Evolutionary conservation across 2,888 invertebrate genomes (phyloP).

Genomic region (Trissolcus brochymenae): DNA sequence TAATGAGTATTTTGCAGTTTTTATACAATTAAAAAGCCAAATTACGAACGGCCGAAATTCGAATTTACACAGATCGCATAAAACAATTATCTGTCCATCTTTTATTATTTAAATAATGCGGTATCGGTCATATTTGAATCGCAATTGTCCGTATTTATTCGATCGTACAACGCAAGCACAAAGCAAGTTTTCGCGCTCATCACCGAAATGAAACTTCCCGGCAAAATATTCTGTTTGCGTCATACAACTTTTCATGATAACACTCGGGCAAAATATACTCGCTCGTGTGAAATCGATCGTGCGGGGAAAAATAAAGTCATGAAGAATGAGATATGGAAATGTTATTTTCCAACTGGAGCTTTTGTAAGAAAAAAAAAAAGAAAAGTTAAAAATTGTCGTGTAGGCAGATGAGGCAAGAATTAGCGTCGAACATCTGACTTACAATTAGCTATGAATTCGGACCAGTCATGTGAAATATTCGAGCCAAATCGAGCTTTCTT

Average conservation of each 20-base stretch:
- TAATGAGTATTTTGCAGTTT: conserved; percentile 9
- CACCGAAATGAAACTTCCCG: conserved; percentile 27
- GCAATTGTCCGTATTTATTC: conserved; percentile 36
- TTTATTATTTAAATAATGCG: conserved; percentile 40
- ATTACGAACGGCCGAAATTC: not conserved
- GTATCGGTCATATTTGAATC: conserved; percentile 28
- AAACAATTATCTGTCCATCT: conserved; percentile 10
- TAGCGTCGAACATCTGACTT: conserved; percentile 36
- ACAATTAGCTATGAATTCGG: conserved; percentile 48
- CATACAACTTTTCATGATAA: conserved; percentile 25
- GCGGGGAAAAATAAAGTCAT: conserved; percentile 15
- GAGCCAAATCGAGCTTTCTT: conserved; percentile 50
- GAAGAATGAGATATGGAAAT: not conserved
- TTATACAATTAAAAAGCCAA: conserved; percentile 15
- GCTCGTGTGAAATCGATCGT: conserved; percentile 18
- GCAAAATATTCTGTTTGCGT: conserved; percentile 45
- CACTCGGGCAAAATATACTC: conserved; percentile 6
- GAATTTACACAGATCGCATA: not conserved
- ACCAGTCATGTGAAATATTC: conserved; percentile 49
- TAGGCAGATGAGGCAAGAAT: conserved; percentile 15
- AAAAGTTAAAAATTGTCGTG: not conserved
- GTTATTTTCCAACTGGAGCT: too few species aligned
- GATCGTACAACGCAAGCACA: conserved; percentile 29
- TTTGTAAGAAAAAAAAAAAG: too few species aligned
- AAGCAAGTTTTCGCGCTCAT: conserved; percentile 30